These are phyloP conservation scores for Operophtera brumata DNA, from an alignment of 2,888 invertebrate species.

Conservation along the genomic window DNA sequence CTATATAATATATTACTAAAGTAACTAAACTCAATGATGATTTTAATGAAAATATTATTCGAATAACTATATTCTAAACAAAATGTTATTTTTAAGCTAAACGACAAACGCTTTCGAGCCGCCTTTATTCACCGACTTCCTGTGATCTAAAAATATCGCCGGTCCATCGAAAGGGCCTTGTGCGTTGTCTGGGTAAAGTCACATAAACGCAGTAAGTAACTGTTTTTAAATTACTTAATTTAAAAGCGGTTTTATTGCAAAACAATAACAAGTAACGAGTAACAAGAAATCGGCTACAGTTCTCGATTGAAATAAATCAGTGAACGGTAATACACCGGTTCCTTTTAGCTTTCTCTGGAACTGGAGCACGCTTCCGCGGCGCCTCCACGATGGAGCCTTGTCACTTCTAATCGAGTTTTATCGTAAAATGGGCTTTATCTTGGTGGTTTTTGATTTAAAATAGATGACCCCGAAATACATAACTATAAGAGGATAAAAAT, in stretches of 20 bases:
- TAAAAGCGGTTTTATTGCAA: conserved; percentile 9
- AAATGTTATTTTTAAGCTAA: no score
- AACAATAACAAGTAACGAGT: conserved; percentile 20
- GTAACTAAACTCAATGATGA: no score
- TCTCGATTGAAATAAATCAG: conserved; percentile 24
- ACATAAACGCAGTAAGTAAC: no score
- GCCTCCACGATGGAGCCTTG: conserved; percentile 43
- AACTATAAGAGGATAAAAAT: no score
- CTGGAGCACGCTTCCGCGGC: conserved; percentile 58
- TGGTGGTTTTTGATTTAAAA: not conserved
- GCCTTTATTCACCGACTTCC: no score
- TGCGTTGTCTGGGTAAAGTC: no score
- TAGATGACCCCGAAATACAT: not conserved
- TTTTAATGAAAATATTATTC: no score
- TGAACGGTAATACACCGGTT: conserved; percentile 39
- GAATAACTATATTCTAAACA: no score
- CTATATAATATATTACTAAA: no score
- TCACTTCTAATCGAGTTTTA: conserved; percentile 8
- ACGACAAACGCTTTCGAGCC: no score
- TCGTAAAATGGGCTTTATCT: conserved; percentile 5
- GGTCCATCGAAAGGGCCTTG: no score
- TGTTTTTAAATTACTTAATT: not conserved
- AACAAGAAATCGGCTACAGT: conserved; percentile 21
- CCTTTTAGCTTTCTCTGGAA: conserved; percentile 62
- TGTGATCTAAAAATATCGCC: no score